A percentile compares a stretch with the other conserved stretches of the same genome.
phyloP scores from a whole-genome alignment of 2,113 vertebrate genomes.

The Microcebus griseorufus region DNA sequence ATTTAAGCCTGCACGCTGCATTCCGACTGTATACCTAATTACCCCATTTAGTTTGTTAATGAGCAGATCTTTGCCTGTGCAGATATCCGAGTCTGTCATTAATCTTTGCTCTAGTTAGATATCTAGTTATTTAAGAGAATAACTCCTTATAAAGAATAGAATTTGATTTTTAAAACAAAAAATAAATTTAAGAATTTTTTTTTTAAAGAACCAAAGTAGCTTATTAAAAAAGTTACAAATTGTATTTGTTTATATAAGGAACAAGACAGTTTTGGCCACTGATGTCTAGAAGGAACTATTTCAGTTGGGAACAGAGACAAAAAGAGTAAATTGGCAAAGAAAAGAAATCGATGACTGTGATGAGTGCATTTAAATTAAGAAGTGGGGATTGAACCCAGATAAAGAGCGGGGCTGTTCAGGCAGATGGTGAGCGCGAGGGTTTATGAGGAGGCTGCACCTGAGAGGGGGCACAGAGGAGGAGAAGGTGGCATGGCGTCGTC shows the following conservation, averaged over 20 bases:
- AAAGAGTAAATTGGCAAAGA: not conserved
- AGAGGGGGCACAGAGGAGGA: accelerated
- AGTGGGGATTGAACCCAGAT: not conserved
- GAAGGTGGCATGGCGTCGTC: not conserved
- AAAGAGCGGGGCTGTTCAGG: not conserved
- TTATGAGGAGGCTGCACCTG: not conserved
- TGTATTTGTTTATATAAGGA: not conserved
- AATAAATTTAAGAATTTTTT: not conserved
- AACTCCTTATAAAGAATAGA: slow-evolving; percentile 24
- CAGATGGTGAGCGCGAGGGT: accelerated
- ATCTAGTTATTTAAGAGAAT: slow-evolving; percentile 39
- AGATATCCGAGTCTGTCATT: slow-evolving; percentile 51
- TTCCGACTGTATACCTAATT: slow-evolving; percentile 71
- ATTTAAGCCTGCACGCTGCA: slow-evolving; percentile 52
- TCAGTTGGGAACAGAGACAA: not conserved
- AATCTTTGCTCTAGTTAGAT: slow-evolving; percentile 72
- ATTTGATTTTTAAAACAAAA: not conserved
- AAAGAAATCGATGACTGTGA: not conserved
- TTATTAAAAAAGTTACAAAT: not conserved
- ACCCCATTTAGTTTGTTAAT: slow-evolving; percentile 69
- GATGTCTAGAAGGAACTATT: not conserved
- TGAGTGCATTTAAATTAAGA: not conserved
- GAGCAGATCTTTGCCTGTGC: slow-evolving; percentile 55
- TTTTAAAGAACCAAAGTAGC: not conserved
- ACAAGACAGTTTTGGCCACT: no score